Conservation (phyloP, 92 coral and sea anemone genomes). For the Epizoanthus rinbou region DNA sequence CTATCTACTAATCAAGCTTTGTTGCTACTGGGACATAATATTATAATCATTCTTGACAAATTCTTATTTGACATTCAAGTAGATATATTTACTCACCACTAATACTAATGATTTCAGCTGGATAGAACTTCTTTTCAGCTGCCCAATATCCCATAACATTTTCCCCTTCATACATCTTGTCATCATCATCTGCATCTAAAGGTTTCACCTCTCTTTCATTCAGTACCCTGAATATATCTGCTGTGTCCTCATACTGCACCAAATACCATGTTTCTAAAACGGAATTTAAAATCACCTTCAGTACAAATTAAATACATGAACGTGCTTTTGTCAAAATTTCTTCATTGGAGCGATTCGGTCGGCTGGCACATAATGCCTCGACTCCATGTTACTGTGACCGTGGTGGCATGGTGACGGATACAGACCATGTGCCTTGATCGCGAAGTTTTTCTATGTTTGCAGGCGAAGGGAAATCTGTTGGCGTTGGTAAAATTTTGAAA, state of each 20-base stretch:
- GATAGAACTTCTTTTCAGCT: constrained; percentile 38
- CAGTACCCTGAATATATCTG: constrained; percentile 49
- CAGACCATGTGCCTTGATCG: too few species aligned
- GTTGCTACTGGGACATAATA: too few species aligned
- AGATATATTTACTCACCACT: constrained; percentile 20
- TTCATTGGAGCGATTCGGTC: background rate
- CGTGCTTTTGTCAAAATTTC: too few species aligned
- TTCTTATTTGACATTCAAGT: too few species aligned
- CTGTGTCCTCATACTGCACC: constrained; percentile 46
- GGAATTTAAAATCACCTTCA: background rate
- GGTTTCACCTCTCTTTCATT: constrained; percentile 34
- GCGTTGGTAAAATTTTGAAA: too few species aligned
- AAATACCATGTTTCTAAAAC: constrained; percentile 45
- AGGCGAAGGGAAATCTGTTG: too few species aligned
- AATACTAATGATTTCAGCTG: constrained; percentile 27
- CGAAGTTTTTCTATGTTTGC: too few species aligned
- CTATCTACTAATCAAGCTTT: too few species aligned
- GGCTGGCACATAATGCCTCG: background rate
- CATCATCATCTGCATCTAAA: constrained; percentile 48
- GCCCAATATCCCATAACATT: constrained; percentile 37
- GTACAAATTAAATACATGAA: too few species aligned
- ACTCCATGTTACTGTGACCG: too few species aligned
- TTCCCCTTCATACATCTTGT: constrained; percentile 42
- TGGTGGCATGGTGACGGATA: too few species aligned
- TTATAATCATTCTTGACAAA: background rate